Evolutionary conservation across 2,113 vertebrate genomes (phyloP).

Genomic region (Egretta garzetta): DNA sequence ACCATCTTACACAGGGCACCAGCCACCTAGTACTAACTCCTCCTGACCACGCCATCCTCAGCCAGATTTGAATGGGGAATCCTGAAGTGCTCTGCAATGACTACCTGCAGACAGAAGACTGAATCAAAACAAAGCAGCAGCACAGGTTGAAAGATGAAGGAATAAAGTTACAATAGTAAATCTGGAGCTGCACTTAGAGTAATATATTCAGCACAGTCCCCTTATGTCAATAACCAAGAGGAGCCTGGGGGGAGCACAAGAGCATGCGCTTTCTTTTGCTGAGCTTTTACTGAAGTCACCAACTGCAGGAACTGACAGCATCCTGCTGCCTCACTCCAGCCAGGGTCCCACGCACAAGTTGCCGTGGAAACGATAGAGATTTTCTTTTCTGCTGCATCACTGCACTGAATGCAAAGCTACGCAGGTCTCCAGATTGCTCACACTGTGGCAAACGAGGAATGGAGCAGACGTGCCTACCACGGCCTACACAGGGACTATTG

Average conservation of each 20-base stretch:
- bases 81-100: not conserved
- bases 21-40: not conserved
- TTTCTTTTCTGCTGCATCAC: constrained; percentile 18
- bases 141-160: not conserved
- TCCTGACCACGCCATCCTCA: not conserved
- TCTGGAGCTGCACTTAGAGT: not conserved
- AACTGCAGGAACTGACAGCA: not conserved
- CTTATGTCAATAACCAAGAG: not conserved
- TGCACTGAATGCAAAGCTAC: not conserved
- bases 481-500: accelerated
- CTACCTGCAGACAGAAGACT: not conserved
- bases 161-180: not conserved
- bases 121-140: not conserved
- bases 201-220: not conserved
- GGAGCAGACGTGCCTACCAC: not conserved
- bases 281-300: not conserved
- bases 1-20: not conserved
- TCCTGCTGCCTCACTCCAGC: constrained; percentile 1
- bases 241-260: not conserved
- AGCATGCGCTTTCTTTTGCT: not conserved
- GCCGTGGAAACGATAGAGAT: constrained; percentile 30
- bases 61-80: not conserved
- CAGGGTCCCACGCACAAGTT: constrained; percentile 10
- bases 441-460: not conserved
- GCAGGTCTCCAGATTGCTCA: not conserved